Evolutionary conservation across 2,797 vertebrate species (phyloP).

Genomic region (Pelochelys cantorii): DNA sequence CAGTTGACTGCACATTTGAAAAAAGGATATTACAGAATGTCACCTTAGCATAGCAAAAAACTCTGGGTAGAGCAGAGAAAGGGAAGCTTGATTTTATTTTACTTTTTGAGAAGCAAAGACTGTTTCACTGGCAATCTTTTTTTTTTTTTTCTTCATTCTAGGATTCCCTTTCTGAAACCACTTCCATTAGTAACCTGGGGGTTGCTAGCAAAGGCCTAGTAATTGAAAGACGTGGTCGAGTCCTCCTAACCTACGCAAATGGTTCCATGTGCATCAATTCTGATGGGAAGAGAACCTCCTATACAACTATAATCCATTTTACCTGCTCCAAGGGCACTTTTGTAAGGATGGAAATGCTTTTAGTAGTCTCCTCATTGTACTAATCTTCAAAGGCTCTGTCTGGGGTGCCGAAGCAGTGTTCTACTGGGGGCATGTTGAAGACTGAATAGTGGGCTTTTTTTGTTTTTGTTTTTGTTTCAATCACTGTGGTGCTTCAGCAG

Average conservation of each 20-base stretch:
- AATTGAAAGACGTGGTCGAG: conserved; percentile 83
- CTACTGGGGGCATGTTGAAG: not conserved
- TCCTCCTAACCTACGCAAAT: conserved; percentile 90
- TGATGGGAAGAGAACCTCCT: conserved; percentile 78
- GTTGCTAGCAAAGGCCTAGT: conserved; percentile 85
- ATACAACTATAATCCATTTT: conserved; percentile 90
- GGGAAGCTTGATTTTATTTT: too few species aligned
- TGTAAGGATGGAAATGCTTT: conserved; percentile 80
- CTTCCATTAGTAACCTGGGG: conserved; percentile 92
- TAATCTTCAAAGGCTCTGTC: not conserved
- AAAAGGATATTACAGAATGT: not conserved
- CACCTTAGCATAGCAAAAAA: not conserved
- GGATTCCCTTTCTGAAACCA: conserved; percentile 81
- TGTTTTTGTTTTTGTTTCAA: too few species aligned
- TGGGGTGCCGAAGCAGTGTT: not conserved
- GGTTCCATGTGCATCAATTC: conserved; percentile 86
- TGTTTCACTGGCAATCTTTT: not conserved
- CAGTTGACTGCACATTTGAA: not conserved
- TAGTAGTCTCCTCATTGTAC: not conserved
- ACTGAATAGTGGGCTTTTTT: not conserved
- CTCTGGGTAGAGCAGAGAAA: not conserved
- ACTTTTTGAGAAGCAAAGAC: not conserved
- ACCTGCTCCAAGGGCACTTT: conserved; percentile 83
- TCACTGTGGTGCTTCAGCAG: not conserved
- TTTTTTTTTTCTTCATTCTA: conserved; percentile 59